These are phyloP conservation scores for Ciconia nigra DNA, from an alignment of 2,797 vertebrate species.

Conservation along the genomic window DNA sequence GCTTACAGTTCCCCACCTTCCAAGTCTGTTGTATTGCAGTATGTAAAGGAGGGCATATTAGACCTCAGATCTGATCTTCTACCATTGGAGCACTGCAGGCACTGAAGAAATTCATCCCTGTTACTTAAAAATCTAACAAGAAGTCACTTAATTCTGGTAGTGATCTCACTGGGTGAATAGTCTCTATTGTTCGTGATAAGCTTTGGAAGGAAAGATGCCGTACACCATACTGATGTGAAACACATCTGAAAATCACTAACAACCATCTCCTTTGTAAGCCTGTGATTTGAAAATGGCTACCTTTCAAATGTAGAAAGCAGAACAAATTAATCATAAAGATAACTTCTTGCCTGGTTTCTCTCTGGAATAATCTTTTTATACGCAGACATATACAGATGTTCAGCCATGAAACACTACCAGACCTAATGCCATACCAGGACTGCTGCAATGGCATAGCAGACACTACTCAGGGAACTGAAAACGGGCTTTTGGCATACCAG, in stretches of 20 bases:
- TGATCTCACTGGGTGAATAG: not conserved
- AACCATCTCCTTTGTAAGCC: not conserved
- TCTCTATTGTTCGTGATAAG: not conserved
- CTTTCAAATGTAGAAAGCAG: not conserved
- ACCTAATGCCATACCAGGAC: not conserved
- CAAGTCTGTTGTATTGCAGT: not conserved
- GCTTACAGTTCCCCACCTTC: not conserved
- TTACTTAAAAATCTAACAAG: not conserved
- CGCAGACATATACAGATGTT: not conserved
- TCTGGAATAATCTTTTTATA: not conserved
- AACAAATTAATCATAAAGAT: not conserved
- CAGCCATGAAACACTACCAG: not conserved
- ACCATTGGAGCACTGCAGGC: not conserved
- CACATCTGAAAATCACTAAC: not conserved
- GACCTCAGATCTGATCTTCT: not conserved
- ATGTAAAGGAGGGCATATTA: not conserved
- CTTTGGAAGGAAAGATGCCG: not conserved
- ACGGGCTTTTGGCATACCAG: not conserved
- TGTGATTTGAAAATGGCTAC: not conserved
- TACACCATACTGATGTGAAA: not conserved
- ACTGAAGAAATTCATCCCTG: not conserved
- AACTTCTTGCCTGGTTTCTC: not conserved
- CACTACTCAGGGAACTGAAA: not conserved
- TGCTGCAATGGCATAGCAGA: not conserved
- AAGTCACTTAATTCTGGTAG: not conserved